Evolutionary conservation across 2,888 invertebrate species (phyloP).

Genomic region (Auanema sp.): DNA sequence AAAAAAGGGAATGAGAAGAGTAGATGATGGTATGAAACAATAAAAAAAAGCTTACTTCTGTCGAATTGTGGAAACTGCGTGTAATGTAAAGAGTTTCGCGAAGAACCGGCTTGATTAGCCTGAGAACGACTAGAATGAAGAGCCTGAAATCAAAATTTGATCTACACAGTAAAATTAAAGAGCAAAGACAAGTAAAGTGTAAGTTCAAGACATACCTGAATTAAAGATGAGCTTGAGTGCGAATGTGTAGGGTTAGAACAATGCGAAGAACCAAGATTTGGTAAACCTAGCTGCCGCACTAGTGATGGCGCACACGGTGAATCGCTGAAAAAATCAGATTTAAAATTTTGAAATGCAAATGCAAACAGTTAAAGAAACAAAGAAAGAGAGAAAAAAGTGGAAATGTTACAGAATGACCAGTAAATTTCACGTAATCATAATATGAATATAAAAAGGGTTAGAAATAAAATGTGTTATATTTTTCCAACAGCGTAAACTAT

Average conservation of each 20-base stretch:
- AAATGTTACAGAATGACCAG: not conserved
- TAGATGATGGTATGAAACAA: not conserved
- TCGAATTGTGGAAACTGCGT: constrained; percentile 20
- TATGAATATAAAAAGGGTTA: not conserved
- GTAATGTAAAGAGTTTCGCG: constrained; percentile 17
- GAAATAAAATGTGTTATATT: constrained; percentile 1
- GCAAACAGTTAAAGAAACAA: constrained; percentile 5
- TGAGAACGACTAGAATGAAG: constrained; percentile 17
- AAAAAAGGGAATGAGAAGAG: not conserved
- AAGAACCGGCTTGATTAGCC: constrained; percentile 13
- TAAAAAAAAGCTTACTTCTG: constrained; percentile 9
- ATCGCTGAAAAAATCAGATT: constrained; percentile 20
- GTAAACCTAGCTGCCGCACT: constrained; percentile 20
- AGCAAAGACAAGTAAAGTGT: too few relatives aligned
- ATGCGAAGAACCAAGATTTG: constrained; percentile 10
- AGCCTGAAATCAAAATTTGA: constrained; percentile 13
- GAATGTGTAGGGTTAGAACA: constrained; percentile 15
- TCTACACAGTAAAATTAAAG: too few relatives aligned
- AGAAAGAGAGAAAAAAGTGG: constrained; percentile 7
- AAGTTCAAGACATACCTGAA: constrained; percentile 17
- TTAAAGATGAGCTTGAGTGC: constrained; percentile 15
- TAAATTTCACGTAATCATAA: not conserved
- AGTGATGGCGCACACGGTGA: constrained; percentile 23
- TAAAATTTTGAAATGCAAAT: constrained; percentile 14
- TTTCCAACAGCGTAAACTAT: constrained; percentile 14